Evolutionary conservation across 2,888 invertebrate species (phyloP).

Genomic region (Poecilus cupreus): DNA sequence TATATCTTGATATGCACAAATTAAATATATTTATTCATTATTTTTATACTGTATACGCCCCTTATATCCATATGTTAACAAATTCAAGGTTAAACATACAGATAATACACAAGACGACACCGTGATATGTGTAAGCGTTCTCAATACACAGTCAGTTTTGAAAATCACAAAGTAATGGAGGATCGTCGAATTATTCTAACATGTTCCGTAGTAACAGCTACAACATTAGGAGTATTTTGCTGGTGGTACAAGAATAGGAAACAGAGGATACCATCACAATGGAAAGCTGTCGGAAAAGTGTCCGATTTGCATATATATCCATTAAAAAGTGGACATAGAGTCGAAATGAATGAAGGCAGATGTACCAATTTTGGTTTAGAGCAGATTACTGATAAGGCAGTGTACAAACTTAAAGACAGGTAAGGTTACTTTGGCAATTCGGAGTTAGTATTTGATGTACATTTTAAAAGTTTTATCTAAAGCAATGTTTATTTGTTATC

Average conservation of each 20-base stretch:
- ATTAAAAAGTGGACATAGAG: constrained; percentile 69
- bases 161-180: constrained; percentile 34
- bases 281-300: constrained; percentile 69
- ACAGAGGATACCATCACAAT: constrained; percentile 67
- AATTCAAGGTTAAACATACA: too few relatives aligned
- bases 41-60: too few relatives aligned
- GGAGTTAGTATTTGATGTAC: too few relatives aligned
- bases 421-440: constrained; percentile 58
- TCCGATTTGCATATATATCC: constrained; percentile 69
- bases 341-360: constrained; percentile 68
- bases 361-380: constrained; percentile 67
- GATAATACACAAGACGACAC: too few relatives aligned
- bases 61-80: too few relatives aligned
- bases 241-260: constrained; percentile 64
- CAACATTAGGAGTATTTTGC: constrained; percentile 2
- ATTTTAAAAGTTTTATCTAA: too few relatives aligned
- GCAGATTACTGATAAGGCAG: constrained; percentile 61
- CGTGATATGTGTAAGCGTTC: too few relatives aligned
- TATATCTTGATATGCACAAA: too few relatives aligned
- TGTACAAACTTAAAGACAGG: constrained; percentile 68
- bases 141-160: too few relatives aligned
- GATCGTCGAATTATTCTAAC: constrained; percentile 15
- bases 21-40: too few relatives aligned
- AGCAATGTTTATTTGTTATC: too few relatives aligned
- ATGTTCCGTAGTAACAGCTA: constrained; percentile 44